Conservation (phyloP, 2,888 invertebrate species). For the Acanthopleura granulata region DNA sequence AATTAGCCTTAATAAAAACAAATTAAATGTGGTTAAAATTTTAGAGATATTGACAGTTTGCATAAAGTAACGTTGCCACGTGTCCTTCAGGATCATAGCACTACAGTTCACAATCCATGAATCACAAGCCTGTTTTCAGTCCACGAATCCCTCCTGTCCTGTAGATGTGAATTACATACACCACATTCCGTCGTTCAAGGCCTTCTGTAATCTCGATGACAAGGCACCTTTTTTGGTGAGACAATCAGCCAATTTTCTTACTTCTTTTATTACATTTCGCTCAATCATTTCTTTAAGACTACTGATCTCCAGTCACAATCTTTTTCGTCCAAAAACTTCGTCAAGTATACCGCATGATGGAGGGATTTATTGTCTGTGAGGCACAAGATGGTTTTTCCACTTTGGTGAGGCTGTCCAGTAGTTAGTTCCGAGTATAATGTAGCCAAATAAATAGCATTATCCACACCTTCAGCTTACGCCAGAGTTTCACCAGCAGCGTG, state of each 20-base stretch:
- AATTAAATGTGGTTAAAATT: too few relatives aligned
- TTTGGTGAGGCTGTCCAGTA: neutral
- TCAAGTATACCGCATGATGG: neutral
- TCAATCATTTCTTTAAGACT: neutral
- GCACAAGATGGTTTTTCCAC: neutral
- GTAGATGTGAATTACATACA: too few relatives aligned
- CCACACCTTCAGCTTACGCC: neutral
- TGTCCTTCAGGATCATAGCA: too few relatives aligned
- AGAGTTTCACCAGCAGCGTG: neutral
- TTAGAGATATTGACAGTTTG: too few relatives aligned
- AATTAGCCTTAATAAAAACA: too few relatives aligned
- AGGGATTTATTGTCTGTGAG: neutral
- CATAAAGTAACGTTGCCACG: too few relatives aligned
- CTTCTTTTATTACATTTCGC: neutral
- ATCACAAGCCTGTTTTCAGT: too few relatives aligned
- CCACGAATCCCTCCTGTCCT: too few relatives aligned
- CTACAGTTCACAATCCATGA: too few relatives aligned
- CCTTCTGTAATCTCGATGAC: too few relatives aligned
- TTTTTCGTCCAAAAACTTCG: neutral
- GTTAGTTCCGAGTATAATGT: constrained; percentile 5
- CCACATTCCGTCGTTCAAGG: too few relatives aligned
- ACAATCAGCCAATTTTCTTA: neutral
- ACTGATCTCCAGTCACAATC: neutral
- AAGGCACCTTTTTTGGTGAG: constrained; percentile 3
- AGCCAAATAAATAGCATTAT: neutral